These are phyloP conservation scores for Eristalinus aeneus DNA, from an alignment of 2,888 invertebrate genomes.

Conservation along the genomic window DNA sequence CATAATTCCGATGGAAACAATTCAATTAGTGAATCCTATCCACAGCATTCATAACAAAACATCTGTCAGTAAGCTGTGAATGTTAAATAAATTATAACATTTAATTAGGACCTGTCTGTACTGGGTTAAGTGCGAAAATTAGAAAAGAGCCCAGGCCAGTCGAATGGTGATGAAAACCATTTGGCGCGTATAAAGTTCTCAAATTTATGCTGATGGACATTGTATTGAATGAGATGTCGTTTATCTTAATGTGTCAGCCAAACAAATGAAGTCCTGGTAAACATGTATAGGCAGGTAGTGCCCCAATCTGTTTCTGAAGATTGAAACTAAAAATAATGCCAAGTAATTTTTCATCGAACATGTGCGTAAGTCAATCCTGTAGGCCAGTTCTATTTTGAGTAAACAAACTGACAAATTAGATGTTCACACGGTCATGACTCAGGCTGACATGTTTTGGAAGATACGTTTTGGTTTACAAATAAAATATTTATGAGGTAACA, in stretches of 20 bases:
- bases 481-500: not conserved
- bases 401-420: not conserved
- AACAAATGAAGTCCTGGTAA: conserved; percentile 41
- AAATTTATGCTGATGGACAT: conserved; percentile 41
- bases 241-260: not conserved
- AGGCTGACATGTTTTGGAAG: not conserved
- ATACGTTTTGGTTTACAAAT: not conserved
- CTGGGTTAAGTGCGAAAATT: not conserved
- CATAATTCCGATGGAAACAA: no score
- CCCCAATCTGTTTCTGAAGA: conserved; percentile 13
- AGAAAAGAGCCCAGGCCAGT: not conserved
- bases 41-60: not conserved
- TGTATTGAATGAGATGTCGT: conserved; percentile 29
- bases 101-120: conserved; percentile 6
- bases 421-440: not conserved
- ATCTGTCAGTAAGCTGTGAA: not conserved
- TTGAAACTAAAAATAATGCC: conserved; percentile 28
- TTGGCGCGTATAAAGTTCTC: conserved; percentile 39
- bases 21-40: not conserved
- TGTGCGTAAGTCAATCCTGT: not conserved
- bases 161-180: conserved; percentile 23
- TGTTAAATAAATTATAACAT: not conserved
- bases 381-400: not conserved
- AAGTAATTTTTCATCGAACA: not conserved
- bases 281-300: not conserved